Conservation (phyloP, 2,888 invertebrate species). For the Vannuccia rotundouncinata region DNA sequence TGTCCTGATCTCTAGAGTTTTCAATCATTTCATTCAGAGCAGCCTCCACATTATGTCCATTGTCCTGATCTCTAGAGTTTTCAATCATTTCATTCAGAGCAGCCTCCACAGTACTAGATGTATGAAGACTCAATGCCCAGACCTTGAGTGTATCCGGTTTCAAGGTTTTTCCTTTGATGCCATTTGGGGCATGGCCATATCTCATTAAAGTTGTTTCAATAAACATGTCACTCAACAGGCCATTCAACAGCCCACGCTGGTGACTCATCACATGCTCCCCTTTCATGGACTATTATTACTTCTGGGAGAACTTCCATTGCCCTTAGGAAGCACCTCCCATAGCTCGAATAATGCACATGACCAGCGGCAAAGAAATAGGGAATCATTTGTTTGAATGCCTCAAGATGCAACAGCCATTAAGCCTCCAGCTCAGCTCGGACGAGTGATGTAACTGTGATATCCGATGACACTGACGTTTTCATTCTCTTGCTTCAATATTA, state of each 20-base stretch:
- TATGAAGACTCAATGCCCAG: constrained; percentile 26
- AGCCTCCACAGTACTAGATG: constrained; percentile 22
- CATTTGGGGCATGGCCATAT: constrained; percentile 26
- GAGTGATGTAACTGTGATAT: too few relatives aligned
- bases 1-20: too few relatives aligned
- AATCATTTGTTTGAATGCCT: not conserved
- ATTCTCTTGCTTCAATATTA: too few relatives aligned
- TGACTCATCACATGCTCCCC: constrained; percentile 23
- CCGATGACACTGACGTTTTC: too few relatives aligned
- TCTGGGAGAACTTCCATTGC: constrained; percentile 21
- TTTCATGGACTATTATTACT: constrained; percentile 12
- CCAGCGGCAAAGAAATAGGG: not conserved
- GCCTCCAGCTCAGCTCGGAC: not conserved
- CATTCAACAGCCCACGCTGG: constrained; percentile 1
- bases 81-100: too few relatives aligned
- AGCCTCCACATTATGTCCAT: too few relatives aligned
- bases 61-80: too few relatives aligned
- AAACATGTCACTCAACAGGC: constrained; percentile 23
- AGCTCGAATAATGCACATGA: not conserved
- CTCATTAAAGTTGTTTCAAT: constrained; percentile 19
- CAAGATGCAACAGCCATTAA: not conserved
- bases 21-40: too few relatives aligned
- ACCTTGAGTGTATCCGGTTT: constrained; percentile 15
- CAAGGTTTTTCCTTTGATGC: constrained; percentile 20
- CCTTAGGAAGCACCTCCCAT: constrained; percentile 19